phyloP scores from a whole-genome alignment of 2,113 vertebrate genomes.

The Bujurquina vittata region DNA sequence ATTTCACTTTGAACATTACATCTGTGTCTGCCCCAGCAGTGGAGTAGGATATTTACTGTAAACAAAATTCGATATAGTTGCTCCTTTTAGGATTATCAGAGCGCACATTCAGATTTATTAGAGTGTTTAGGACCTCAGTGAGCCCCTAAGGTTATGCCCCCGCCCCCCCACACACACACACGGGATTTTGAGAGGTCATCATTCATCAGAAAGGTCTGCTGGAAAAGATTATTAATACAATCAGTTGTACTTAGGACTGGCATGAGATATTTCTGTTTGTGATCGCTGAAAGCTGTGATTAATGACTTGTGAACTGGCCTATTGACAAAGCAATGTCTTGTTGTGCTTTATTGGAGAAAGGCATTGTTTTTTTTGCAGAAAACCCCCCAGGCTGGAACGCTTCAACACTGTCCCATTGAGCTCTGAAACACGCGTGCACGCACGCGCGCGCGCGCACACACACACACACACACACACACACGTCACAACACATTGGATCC shows the following conservation, averaged over 20 bases:
- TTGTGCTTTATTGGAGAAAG: slow-evolving; percentile 47
- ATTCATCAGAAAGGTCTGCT: slow-evolving; percentile 40
- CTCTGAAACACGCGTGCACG: not conserved
- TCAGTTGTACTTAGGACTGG: slow-evolving; percentile 26
- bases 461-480: slow-evolving; percentile 15
- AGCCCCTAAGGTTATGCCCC: slow-evolving; percentile 2
- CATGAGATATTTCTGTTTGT: slow-evolving; percentile 27
- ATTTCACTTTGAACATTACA: not conserved
- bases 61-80: too few relatives aligned
- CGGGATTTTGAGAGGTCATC: slow-evolving; percentile 24
- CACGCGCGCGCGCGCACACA: not conserved
- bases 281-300: slow-evolving; percentile 65
- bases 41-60: not conserved
- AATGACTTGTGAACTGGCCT: slow-evolving; percentile 59
- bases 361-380: not conserved
- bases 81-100: not conserved
- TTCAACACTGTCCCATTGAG: slow-evolving; percentile 71
- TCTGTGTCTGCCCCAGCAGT: not conserved
- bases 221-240: slow-evolving; percentile 40
- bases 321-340: slow-evolving; percentile 48
- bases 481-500: not conserved
- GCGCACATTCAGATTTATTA: not conserved
- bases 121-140: not conserved
- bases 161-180: not conserved
- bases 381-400: slow-evolving; percentile 56